Percentiles rank a stretch among this genome's conserved stretches.
Evolutionary conservation across 2,888 invertebrate species (phyloP).

Genomic region (Latheticus oryzae): DNA sequence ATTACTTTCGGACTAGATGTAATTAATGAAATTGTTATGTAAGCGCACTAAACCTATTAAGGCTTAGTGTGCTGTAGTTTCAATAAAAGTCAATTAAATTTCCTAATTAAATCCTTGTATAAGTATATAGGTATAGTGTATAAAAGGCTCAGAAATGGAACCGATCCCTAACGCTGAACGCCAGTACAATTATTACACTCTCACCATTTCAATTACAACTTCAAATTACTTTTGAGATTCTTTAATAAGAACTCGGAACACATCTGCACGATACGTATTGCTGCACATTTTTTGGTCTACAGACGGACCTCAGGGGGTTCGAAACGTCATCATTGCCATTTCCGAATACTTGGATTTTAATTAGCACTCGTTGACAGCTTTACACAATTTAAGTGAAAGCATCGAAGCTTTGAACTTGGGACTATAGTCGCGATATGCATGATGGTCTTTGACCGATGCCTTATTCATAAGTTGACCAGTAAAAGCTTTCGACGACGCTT

Average conservation of each 20-base stretch:
- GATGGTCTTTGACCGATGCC: conserved; percentile 41
- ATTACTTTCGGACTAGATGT: conserved; percentile 58
- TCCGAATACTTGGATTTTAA: too few species aligned
- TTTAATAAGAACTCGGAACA: conserved; percentile 64
- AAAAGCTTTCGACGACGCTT: conserved; percentile 59
- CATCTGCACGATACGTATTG: conserved; percentile 51
- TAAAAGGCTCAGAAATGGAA: conserved; percentile 60
- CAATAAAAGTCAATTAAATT: conserved; percentile 65
- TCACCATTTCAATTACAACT: conserved; percentile 67
- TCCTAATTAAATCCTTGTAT: conserved; percentile 64
- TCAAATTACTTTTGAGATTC: conserved; percentile 67
- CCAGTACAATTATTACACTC: conserved; percentile 65
- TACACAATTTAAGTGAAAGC: conserved; percentile 34
- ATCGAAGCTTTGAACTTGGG: conserved; percentile 21
- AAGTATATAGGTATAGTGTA: conserved; percentile 55
- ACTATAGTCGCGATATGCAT: conserved; percentile 24
- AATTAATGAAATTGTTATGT: conserved; percentile 62
- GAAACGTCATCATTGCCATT: too few species aligned
- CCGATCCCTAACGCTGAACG: conserved; percentile 52
- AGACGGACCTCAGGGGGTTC: too few species aligned
- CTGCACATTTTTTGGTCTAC: conserved; percentile 30
- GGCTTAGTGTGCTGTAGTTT: conserved; percentile 59
- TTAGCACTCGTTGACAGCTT: too few species aligned
- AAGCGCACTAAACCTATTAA: conserved; percentile 60
- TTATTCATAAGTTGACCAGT: conserved; percentile 50